Evolutionary conservation across 2,797 vertebrate species (phyloP), one percentile per base, ranked within the genome.

Genomic region (Enteromius afrohamiltoni): DNA sequence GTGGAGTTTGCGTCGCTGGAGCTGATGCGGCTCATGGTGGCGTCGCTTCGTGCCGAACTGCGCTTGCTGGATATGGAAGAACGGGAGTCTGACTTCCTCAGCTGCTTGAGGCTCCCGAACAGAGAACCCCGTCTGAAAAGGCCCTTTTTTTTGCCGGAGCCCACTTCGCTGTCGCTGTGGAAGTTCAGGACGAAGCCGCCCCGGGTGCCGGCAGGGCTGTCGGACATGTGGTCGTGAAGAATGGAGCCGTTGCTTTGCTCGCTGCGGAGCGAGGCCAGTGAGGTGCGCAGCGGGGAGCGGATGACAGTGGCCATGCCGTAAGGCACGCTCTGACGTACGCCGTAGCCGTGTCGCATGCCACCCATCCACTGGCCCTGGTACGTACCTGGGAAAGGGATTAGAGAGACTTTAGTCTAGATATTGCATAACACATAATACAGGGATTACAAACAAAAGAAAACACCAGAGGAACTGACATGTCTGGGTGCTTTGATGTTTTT

Each of bases 341-440:
- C 97, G 0, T 97, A 98, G 26, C 97, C 97, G 0, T 99, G 97
- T 14, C 97, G 95, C 97, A 98, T 97, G 82, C 97, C 97, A 37
- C 97, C 97, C 70, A 96, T 97, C 97, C 97, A 99, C 84, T 99
- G 97, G 80, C 97, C 97, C 92, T 98, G 97, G 93, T 96, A 99
- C 0, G 97, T 98, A 90, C 97, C 97, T 99, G 92, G 23, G 55
- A 82, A 74, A 51, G 47, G 47, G 55, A 49, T 58, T 53, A 71
- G 40, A 37, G 49, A 83, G 53, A 53, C 37, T 76, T 80, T 55
- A 79, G 79, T 21, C 19, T 70, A 53, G 53, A 76, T 29, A 55
- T 51, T 64, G 67, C 47, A 37, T 40, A 76, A 79, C 62, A 73
- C 45, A 78, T 45, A 83, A 77, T 77, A 74, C 80, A 75, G 83